Conservation (phyloP, 2,888 invertebrate species). For the Acleris emargana region DNA sequence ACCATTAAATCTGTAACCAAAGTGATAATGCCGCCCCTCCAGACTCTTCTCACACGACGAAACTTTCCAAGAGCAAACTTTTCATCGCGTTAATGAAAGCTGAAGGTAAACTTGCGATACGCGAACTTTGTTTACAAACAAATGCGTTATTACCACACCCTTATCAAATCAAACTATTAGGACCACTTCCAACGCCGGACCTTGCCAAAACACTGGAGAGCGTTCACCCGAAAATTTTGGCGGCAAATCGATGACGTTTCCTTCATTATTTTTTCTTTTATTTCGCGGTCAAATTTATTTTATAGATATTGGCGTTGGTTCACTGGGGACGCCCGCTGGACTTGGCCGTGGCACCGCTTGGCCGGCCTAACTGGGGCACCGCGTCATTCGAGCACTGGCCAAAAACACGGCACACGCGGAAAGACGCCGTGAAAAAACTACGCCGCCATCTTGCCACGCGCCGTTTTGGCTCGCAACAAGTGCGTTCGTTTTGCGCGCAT, state of each 20-base stretch:
- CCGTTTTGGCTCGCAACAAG: conserved; percentile 57
- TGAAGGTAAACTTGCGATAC: conserved; percentile 14
- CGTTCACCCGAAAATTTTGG: conserved; percentile 80
- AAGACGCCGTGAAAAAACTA: conserved; percentile 71
- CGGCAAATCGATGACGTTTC: conserved; percentile 77
- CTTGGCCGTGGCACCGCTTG: conserved; percentile 82
- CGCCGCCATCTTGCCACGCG: conserved; percentile 73
- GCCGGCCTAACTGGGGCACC: conserved; percentile 80
- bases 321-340: conserved; percentile 81
- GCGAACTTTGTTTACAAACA: conserved; percentile 49
- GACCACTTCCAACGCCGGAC: conserved; percentile 69
- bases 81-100: conserved; percentile 11
- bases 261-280: conserved; percentile 78
- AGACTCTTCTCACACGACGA: not conserved
- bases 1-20: not conserved
- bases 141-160: conserved; percentile 42
- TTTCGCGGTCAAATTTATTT: conserved; percentile 79
- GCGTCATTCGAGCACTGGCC: conserved; percentile 80
- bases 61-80: conserved; percentile 7
- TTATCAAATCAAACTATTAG: conserved; percentile 78
- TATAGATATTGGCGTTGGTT: conserved; percentile 83
- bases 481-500: conserved; percentile 58
- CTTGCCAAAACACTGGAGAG: conserved; percentile 80
- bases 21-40: not conserved
- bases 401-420: conserved; percentile 79